Evolutionary conservation across 2,797 vertebrate genomes (phyloP), one percentile per base, ranked within the genome.

Genomic region (Anguilla pacifica): DNA sequence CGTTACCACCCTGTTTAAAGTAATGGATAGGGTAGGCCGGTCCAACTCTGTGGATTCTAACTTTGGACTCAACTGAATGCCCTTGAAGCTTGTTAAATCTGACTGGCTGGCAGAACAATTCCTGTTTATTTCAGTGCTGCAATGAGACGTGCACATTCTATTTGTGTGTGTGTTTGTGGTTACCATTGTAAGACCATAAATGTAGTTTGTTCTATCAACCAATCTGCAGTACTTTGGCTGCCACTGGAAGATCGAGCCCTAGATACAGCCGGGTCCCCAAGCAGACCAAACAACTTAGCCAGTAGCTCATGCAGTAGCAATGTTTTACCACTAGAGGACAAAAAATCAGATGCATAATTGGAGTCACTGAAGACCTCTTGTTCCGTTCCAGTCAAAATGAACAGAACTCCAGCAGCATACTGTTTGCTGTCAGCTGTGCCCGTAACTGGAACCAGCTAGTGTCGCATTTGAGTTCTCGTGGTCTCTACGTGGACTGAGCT

Each of bases 1-100:
- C 55, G 96, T 96, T 95, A 94, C 95, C 95, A 95, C 96, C 96
- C 96, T 96, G 95, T 96, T 96, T 96, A 96, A 96, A 94, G 95
- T 96, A 96, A 96, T 96, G 95, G 95, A 96, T 96, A 95, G 94
- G 95, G 94, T 95, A 95, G 95, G 95, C 95, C 94, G 94, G 95
- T 96, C 95, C 94, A 94, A 95, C 95, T 95, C 93, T 95, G 95
- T 95, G 95, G 96, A 95, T 92, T 94, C 94, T 92, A 95, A 94
- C 95, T 95, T 83, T 96, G 96, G 96, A 96, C 95, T 92, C 89
- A 90, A 94, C 95, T 94, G 82, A 95, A 96, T 96, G 95, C 96
- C 96, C 96, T 96, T 96, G 95, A 96, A 96, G 96, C 95, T 96
- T 96, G 96, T 96, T 96, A 96, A 96, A 96, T 96, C 94, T 95